Percentiles rank a stretch among this genome's conserved stretches.
phyloP scores from a whole-genome alignment of 2,113 vertebrate genomes.

The Brachyhypopomus gauderio region DNA sequence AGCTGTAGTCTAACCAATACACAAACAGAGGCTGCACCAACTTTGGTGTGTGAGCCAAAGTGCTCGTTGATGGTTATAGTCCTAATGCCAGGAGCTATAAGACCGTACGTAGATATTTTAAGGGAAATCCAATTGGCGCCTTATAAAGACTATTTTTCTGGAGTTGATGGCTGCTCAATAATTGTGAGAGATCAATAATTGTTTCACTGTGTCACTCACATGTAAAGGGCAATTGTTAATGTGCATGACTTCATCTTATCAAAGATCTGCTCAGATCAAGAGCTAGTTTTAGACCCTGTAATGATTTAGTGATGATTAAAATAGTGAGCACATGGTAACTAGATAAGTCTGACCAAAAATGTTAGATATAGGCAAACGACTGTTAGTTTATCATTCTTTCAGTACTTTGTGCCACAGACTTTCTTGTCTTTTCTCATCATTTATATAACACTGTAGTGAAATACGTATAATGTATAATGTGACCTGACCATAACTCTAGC shows the following conservation, averaged over 20 bases:
- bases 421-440: neutral
- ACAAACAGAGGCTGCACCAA: slow-evolving; percentile 10
- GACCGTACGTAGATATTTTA: neutral
- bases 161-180: neutral
- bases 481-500: neutral
- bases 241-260: neutral
- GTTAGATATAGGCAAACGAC: no score
- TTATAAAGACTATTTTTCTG: neutral
- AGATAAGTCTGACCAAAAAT: neutral
- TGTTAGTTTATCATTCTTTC: no score
- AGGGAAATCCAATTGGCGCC: neutral
- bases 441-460: neutral
- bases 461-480: neutral
- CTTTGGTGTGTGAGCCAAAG: neutral
- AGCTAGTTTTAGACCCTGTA: neutral
- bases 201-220: neutral
- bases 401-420: no score
- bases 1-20: slow-evolving; percentile 30
- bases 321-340: neutral
- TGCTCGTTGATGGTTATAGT: neutral
- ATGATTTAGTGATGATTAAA: neutral
- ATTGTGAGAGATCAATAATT: neutral
- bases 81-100: neutral
- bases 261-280: neutral
- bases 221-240: neutral